Base-by-base conservation (phyloP, 2,888 invertebrate genomes). In the Eupeodes latifasciatus region DNA sequence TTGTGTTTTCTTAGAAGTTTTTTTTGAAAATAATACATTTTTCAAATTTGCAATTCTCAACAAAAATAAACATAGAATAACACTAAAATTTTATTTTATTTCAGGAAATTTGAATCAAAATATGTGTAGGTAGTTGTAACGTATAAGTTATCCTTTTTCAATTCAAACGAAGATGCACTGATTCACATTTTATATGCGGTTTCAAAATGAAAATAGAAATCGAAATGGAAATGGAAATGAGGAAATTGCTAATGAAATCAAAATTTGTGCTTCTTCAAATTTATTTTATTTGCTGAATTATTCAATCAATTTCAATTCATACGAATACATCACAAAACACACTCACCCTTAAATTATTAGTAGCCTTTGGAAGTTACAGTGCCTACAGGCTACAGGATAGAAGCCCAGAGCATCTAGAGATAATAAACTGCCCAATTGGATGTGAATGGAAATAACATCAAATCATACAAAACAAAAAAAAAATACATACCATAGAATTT, bases 221-320 rank as follows among this genome's bases (percentile, higher is more conserved):
- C 9, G 40, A 40, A 40, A 5, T 12, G n/a, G 5, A 9, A 53
- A 16, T 55, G 55, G 1, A 40, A 64, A 19, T 19, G 2, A 6
- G 16, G 14, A 55, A 55, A 40, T 69, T 53, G 6, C 53, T 69
- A 55, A 69, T 69, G 19, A 69, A 69, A 69, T 69, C 53, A 69
- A 55, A 55, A 69, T 53, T 36, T 27, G 19, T 53, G 51, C 36
- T 36, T 69, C 36, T 64, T 10, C 16, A 53, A 36, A 51, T 64
- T 7, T 14, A 47, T 47, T 47, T 64, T 47, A 47, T 66, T 66
- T 66, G 14, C 27, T 47, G 10, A 69, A 69, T 69, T 69, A 69
- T 72, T 72, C 72, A 57, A 72, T 72, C 57, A 72, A 72, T 72
- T 72, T n/a, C 57, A 0, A 57, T 57, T 57, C 57, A 44, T 47